Evolutionary conservation across 2,888 invertebrate species (phyloP).

Genomic region (Atethmia centrago): DNA sequence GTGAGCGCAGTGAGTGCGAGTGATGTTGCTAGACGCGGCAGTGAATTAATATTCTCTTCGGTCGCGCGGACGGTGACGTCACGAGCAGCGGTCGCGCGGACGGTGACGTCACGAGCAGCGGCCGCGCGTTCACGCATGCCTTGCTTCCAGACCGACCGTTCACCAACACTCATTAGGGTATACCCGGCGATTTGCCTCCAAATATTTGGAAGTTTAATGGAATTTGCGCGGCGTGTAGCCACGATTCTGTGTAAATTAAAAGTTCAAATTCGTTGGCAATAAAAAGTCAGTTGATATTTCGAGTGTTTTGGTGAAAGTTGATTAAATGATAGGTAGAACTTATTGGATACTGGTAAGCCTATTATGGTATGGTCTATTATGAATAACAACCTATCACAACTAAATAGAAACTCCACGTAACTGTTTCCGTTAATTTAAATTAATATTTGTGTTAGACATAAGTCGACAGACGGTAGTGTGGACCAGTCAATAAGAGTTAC

Average conservation of each 20-base stretch:
- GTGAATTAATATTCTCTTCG: conserved; percentile 85
- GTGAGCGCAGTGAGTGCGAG: conserved; percentile 70
- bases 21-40: conserved; percentile 77
- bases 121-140: conserved; percentile 83
- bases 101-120: conserved; percentile 76
- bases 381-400: not conserved
- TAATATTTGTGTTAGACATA: not conserved
- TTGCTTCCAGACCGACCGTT: conserved; percentile 76
- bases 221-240: conserved; percentile 47
- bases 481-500: conserved; percentile 4
- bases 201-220: conserved; percentile 60
- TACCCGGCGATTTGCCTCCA: conserved; percentile 52
- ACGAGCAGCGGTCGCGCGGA: conserved; percentile 72
- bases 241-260: conserved; percentile 16
- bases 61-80: conserved; percentile 70
- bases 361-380: not conserved
- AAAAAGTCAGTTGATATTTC: conserved; percentile 5
- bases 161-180: conserved; percentile 77
- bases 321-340: not conserved
- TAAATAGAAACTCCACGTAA: not conserved
- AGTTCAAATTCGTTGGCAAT: conserved; percentile 11
- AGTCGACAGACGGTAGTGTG: not conserved
- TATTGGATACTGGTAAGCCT: not conserved
- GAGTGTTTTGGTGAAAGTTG: not conserved
- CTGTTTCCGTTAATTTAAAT: not conserved